Evolutionary conservation across 2,888 invertebrate species (phyloP), one percentile per base, ranked within the genome.

Genomic region (Margaritifera margaritifera): DNA sequence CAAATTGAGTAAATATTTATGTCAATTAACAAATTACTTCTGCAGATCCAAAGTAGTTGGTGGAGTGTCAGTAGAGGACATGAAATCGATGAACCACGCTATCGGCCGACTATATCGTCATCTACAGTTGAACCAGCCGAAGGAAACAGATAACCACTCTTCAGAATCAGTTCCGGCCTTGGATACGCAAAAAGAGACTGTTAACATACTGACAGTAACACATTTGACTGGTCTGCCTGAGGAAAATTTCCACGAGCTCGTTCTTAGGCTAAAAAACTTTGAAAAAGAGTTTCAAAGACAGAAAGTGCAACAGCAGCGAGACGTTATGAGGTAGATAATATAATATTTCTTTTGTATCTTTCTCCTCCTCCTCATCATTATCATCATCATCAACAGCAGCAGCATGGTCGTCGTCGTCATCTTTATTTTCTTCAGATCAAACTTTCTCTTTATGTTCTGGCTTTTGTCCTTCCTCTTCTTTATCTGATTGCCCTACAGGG

Each of bases 271-370:
- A 6, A 68, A 69, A 62, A 77, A 77, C 64, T 77, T 77, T 67
- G 77, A 77, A 57, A 77, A 77, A 52, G 77, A 77, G 60, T 77
- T 74, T 57, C 77, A 77, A 56, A 57, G 77, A 54, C 77, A 77
- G 53, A 77, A 72, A 27, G 77, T 77, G 42, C 72, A 72, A 31
- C 77, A 77, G 51, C 70, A 68, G 27, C 65, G 71, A 54, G 77
- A 77, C n/a, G 52, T 71, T 25, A 72, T 69, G 69, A 68, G 77
- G 77, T 77, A 62, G 8, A 64, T 11, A 2, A 42, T 42, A 42
- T 42, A 15, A 8, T 42, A 15, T 15, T 42, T n/a, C n/a, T n/a
- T 42, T 42, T 42, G 42, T 42, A 42, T 42, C 15, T 42, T 42
- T 15, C 11, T 42, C 42, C 42, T 42, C 42, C 11, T 42, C 3